Evolutionary conservation across 2,113 vertebrate genomes (phyloP), one percentile per base, ranked within the genome.

Genomic region (Trichomycterus rosablanca): DNA sequence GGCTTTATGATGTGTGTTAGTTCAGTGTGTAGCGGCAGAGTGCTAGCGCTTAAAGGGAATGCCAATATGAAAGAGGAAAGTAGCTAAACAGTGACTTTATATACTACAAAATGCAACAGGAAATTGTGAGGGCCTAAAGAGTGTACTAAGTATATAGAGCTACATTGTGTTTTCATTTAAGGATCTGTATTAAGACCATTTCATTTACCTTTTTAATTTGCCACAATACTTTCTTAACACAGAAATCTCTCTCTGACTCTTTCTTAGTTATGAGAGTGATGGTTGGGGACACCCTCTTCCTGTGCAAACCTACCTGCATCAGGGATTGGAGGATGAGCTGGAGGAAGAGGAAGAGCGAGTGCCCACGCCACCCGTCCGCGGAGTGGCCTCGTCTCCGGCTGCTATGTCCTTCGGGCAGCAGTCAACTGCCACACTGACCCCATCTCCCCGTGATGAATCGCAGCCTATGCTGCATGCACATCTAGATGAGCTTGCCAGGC

Each of bases 401-500:
- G 93, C 96, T 0, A 86, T 97, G 67, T 98, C 95, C 54, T 98
- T 98, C 64, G 96, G 96, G 2, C 95, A 99, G 68, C 96, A 98
- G 79, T 98, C 95, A 10, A 98, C 96, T 1, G 95, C 93, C 66
- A 99, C 96, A 5, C 89, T 99, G 3, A 99, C 95, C 0, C 96
- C 96, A 3, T 99, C 96, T 16, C 96, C 96, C 7, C 81, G 91
- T 24, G 96, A 99, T 15, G 96, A 99, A 78, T 92, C 94, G 85
- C 94, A 97, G 71, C 96, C 96, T 58, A 98, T 99, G 91, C 90
- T 99, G 37, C 95, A 97, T 51, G 90, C 94, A 59, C 96, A 99
- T 75, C 84, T 99, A 55, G 96, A 99, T 30, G 95, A 99, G 76
- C 74, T 99, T 68, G 97, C 93, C 12, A 88, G 94, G 62, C 94